Evolutionary conservation across 1,140 invertebrate genomes (phyloP).

Genomic region (Drosophila bifasciata): DNA sequence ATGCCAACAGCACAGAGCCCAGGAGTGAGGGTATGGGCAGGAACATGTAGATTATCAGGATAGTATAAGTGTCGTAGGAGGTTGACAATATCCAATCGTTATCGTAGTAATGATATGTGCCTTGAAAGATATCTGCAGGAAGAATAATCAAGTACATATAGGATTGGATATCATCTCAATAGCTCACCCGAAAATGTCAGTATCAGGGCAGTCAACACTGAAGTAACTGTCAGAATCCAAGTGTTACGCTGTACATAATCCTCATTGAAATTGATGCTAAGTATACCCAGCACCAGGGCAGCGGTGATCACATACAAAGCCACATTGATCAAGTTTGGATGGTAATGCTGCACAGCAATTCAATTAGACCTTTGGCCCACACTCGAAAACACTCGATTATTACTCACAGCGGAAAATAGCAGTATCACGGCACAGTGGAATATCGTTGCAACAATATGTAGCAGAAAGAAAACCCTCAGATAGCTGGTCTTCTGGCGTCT

Average conservation of each 20-base stretch:
- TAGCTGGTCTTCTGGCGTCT: constrained; percentile 36
- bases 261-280: constrained; percentile 84
- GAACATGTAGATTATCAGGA: constrained; percentile 91
- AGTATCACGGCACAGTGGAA: not conserved
- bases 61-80: constrained; percentile 87
- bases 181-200: constrained; percentile 54
- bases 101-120: constrained; percentile 84
- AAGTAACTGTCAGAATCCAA: constrained; percentile 84
- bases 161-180: not conserved
- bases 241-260: constrained; percentile 77
- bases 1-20: constrained; percentile 87
- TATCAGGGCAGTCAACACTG: constrained; percentile 75
- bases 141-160: no score
- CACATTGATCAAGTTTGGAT: constrained; percentile 57
- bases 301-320: constrained; percentile 78
- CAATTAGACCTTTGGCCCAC: not conserved
- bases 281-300: constrained; percentile 71
- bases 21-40: constrained; percentile 89
- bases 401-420: not conserved
- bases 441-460: not conserved
- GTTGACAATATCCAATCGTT: constrained; percentile 84
- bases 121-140: constrained; percentile 84
- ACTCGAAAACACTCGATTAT: not conserved
- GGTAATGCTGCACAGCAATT: not conserved
- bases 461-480: constrained; percentile 27